phyloP scores from a whole-genome alignment of 30 jellyfish, hydroid and myxozoan species.

The Clytia hemisphaerica region DNA sequence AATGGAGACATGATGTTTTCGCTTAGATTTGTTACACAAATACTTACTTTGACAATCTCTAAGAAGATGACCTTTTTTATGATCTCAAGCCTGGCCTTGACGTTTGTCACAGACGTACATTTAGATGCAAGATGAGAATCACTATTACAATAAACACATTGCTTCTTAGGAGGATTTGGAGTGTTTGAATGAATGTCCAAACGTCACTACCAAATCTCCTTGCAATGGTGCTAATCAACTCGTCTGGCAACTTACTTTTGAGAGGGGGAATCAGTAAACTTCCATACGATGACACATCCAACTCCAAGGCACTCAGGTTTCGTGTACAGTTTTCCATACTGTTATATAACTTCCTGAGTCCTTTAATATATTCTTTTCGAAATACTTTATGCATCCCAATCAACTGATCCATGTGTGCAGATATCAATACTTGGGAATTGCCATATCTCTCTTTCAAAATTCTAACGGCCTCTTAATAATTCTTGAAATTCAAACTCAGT shows the following conservation, averaged over 20 bases:
- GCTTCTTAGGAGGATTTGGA: no score
- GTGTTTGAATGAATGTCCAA: no score
- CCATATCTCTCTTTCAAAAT: constrained; percentile 26
- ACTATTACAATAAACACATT: no score
- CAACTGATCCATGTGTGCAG: constrained; percentile 35
- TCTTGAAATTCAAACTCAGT: constrained; percentile 15
- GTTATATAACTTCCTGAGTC: constrained; percentile 24
- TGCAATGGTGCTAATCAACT: constrained; percentile 1
- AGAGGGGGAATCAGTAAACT: not conserved
- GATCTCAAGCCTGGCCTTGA: constrained; percentile 4
- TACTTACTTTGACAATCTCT: constrained; percentile 7
- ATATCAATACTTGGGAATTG: constrained; percentile 23
- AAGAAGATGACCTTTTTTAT: constrained; percentile 22
- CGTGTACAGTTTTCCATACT: constrained; percentile 18
- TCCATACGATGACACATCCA: constrained; percentile 11
- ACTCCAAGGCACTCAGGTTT: constrained; percentile 10
- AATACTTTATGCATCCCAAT: constrained; percentile 13
- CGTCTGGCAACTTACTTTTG: constrained; percentile 14
- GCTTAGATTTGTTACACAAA: no score
- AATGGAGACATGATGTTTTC: no score
- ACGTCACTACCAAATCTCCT: not conserved
- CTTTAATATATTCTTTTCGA: constrained; percentile 4
- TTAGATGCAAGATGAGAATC: constrained; percentile 19
- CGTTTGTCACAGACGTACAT: not conserved
- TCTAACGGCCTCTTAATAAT: constrained; percentile 27